Evolutionary conservation across 2,888 invertebrate genomes (phyloP).

Genomic region (Pheosia tremula): DNA sequence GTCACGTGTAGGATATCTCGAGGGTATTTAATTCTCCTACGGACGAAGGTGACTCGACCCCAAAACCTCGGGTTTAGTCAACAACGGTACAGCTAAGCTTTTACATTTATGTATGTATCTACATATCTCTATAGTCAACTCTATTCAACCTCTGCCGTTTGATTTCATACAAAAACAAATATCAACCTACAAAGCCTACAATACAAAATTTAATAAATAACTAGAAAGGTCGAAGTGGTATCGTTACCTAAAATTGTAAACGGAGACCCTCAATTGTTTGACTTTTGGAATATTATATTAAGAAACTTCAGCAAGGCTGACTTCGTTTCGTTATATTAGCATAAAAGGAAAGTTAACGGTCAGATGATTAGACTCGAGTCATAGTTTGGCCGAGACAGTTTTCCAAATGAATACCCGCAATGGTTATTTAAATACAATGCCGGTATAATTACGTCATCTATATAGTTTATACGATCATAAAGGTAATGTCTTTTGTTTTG

Average conservation of each 20-base stretch:
- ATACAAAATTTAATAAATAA: conserved; percentile 27
- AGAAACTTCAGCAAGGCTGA: conserved; percentile 53
- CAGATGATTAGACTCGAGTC: conserved; percentile 43
- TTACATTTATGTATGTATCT: neutral
- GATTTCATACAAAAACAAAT: conserved; percentile 6
- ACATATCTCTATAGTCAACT: too few species aligned
- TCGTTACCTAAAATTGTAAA: conserved; percentile 52
- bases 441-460: conserved; percentile 14
- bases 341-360: conserved; percentile 61
- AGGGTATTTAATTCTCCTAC: too few species aligned
- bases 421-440: conserved; percentile 22
- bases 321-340: conserved; percentile 59
- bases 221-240: conserved; percentile 34
- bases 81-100: neutral
- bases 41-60: too few species aligned
- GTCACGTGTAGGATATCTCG: too few species aligned
- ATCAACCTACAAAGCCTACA: conserved; percentile 2
- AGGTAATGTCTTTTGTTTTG: conserved; percentile 6
- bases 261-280: conserved; percentile 51
- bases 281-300: conserved; percentile 64
- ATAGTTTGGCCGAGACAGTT: conserved; percentile 35
- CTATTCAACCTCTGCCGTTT: neutral
- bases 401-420: conserved; percentile 27
- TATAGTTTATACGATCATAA: conserved; percentile 6
- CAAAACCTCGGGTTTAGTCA: too few species aligned